Evolutionary conservation across 1,140 invertebrate genomes (phyloP), one percentile per base, ranked within the genome.

Genomic region (Teleopsis dalmanni): DNA sequence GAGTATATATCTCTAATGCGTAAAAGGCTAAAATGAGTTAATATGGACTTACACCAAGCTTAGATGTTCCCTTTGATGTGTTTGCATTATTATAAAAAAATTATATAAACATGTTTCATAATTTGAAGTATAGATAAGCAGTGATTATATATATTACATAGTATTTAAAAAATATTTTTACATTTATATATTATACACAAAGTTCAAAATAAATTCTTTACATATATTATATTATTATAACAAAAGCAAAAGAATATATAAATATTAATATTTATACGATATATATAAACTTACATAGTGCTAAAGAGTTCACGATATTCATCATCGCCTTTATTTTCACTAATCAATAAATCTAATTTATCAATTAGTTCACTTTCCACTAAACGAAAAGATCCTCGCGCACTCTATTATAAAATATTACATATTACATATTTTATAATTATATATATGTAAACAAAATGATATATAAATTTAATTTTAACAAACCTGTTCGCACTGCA

Each of bases 321-420:
- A 62, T 92, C 88, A 62, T 96, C 92, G 0, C 92, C 92, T 65
- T 94, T 93, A 65, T 93, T 91, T 59, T 93, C 88, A 56, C 87
- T 90, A 14, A 96, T 88, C 3, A 95, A 73, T 58, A 90, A 85
- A 72, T 96, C 93, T 51, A 97, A 66, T 63, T 95, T 93, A 58
- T 96, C 92, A 50, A 96, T 94, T 4, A 97, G 71, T 56, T 94
- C 91, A 14, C 85, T 89, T 70, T 95, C 93, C 10, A 95, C 89
- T 57, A 88, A 80, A 52, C 87, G 83, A 59, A 95, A 95, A 58
- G 87, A 86, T 8, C 89, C 89, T 3, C 83, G 79, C 5, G 81
- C 78, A 46, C 54, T 53, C 66, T 70, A 31, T 29, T 8, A 47
- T 16, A 47, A 41, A 45, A 43, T 31, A 37, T 47, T 14, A 37